A percentile compares a stretch with the other conserved stretches of the same genome.
phyloP scores from a whole-genome alignment of 1,140 invertebrate species.

The Brachionus koreanus region DNA sequence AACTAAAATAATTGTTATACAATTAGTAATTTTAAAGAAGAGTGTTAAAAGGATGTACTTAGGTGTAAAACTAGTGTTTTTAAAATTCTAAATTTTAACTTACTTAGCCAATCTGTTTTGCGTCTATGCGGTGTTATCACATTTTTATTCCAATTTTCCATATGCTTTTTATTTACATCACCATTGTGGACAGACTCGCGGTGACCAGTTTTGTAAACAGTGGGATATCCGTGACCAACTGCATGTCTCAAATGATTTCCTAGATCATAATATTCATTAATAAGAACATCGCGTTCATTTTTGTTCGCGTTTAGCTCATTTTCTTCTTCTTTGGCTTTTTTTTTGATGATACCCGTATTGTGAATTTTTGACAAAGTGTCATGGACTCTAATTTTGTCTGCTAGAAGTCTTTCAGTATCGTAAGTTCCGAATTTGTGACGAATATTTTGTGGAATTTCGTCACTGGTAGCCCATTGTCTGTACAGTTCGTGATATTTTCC shows the following conservation, averaged over 20 bases:
- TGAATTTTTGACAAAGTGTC: conserved; percentile 33
- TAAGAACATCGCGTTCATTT: not conserved
- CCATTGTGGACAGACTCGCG: not conserved
- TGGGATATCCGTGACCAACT: conserved; percentile 15
- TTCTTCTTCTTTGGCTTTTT: conserved; percentile 27
- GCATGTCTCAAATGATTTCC: conserved; percentile 39
- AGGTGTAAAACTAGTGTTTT: not conserved
- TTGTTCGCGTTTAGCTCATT: not conserved
- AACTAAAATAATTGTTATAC: conserved; percentile 17
- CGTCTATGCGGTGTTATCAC: conserved; percentile 23
- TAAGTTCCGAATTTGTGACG: conserved; percentile 27
- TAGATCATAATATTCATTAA: conserved; percentile 28
- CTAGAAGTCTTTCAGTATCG: conserved; percentile 2
- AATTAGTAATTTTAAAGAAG: not conserved
- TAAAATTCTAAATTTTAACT: not conserved
- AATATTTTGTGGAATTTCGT: conserved; percentile 35
- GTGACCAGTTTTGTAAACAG: conserved; percentile 13
- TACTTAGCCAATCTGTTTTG: conserved; percentile 39
- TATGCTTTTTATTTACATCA: conserved; percentile 35
- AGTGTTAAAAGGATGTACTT: not conserved
- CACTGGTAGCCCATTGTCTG: not conserved
- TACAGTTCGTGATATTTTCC: conserved; percentile 21
- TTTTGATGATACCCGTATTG: conserved; percentile 13
- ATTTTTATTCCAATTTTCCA: conserved; percentile 17
- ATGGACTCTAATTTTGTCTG: conserved; percentile 18